Base-by-base conservation (phyloP, 2,888 invertebrate species). In the Meganola albula region DNA sequence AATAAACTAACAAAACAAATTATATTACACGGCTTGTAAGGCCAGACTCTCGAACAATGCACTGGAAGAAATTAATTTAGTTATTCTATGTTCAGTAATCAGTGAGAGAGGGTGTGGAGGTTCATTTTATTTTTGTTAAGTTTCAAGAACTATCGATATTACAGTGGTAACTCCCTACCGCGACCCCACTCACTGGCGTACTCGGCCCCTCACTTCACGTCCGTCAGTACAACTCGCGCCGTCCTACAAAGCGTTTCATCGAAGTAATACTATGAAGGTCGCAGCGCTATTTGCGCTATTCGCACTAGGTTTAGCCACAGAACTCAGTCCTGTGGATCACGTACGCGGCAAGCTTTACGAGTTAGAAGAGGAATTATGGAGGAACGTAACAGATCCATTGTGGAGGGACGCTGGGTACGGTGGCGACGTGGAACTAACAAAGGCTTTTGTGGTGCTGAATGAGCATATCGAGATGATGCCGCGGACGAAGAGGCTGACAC, bases 281-380 rank as follows among this genome's bases (percentile, higher is more conserved):
- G 66, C 64, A 45, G 72, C 74, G 71, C 71, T 83, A 21, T 61
- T 59, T 42, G 71, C 70, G 66, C 59, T 72, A 56, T 50, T 67
- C 44, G 55, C 66, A 37, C 32, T 61, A 49, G 62, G 61, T 26
- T 39, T 57, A 37, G 74, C 74, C 25, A 62, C 55, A 33, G 76
- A 79, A 42, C 55, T 71, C 10, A 65, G 85, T 4, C 60, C 71
- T 27, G 84, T 92, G n/a, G 92, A 93, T 63, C 63, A 84, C 32
- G 61, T 90, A 37, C 88, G 92, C 14, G 74, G 80, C 9, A 82
- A 89, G 29, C 88, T 93, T 53, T 71, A 90, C 23, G 63, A 73
- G 10, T 51, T 91, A 30, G 92, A 92, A 63, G 69, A 77, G 23
- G 67, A 80, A n/a, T 58, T 89, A 38, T 84, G 86, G 75, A 65